These are phyloP conservation scores for Pheosia gnoma DNA, from an alignment of 2,888 invertebrate species.

Conservation along the genomic window DNA sequence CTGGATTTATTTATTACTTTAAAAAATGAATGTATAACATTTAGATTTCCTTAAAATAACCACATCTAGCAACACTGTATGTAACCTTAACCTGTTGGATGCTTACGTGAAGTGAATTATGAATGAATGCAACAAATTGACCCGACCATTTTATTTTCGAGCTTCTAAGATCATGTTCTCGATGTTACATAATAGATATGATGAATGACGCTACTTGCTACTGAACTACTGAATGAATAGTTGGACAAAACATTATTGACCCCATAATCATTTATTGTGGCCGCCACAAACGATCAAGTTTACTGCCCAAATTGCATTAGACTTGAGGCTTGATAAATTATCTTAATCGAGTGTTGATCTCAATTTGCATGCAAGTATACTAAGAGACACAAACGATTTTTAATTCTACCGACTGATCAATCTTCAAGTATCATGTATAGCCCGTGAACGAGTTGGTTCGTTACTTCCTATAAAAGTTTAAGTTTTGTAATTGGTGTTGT, in stretches of 20 bases:
- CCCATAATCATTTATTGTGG: neutral
- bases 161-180: conserved; percentile 25
- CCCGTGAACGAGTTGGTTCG: too few species aligned
- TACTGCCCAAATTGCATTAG: too few species aligned
- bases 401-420: too few species aligned
- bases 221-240: neutral
- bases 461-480: too few species aligned
- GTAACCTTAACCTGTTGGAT: conserved; percentile 6
- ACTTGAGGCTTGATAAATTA: too few species aligned
- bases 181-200: conserved; percentile 20
- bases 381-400: too few species aligned
- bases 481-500: too few species aligned
- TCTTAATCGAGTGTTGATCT: too few species aligned
- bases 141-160: conserved; percentile 24
- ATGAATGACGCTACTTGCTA: neutral
- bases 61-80: neutral
- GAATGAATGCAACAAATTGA: conserved; percentile 40
- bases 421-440: too few species aligned
- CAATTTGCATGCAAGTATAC: too few species aligned
- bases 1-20: too few species aligned
- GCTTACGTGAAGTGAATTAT: conserved; percentile 9
- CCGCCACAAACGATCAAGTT: too few species aligned
- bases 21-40: neutral
- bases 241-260: neutral
- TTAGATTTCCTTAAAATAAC: neutral